phyloP scores from a whole-genome alignment of 2,888 invertebrate genomes.

The Hypena proboscidalis region DNA sequence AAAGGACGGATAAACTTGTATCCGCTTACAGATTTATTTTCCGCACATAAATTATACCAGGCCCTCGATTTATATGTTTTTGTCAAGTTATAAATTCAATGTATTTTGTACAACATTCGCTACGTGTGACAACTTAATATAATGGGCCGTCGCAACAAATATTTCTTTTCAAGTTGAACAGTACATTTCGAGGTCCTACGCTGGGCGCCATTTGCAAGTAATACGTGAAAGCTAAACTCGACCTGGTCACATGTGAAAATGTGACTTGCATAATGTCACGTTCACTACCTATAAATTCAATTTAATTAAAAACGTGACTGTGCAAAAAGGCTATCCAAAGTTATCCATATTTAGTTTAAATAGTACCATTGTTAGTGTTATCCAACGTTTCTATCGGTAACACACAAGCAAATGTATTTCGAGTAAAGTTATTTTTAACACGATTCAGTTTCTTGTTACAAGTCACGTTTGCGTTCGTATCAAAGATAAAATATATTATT shows the following conservation, averaged over 20 bases:
- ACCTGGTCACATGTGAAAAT: constrained; percentile 58
- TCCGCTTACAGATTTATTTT: constrained; percentile 73
- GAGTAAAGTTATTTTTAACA: constrained; percentile 14
- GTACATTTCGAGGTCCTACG: constrained; percentile 33
- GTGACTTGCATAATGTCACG: constrained; percentile 61
- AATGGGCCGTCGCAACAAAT: constrained; percentile 32
- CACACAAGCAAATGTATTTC: constrained; percentile 2
- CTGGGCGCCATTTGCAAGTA: constrained; percentile 55
- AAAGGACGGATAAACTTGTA: constrained; percentile 72
- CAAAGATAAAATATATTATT: constrained; percentile 37
- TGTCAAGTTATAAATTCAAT: constrained; percentile 44
- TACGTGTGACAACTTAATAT: constrained; percentile 24
- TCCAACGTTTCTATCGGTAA: constrained; percentile 18
- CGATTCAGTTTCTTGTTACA: constrained; percentile 22
- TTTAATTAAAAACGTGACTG: constrained; percentile 76
- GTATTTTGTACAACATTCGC: constrained; percentile 40
- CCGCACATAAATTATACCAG: constrained; percentile 61
- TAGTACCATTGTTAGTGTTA: constrained; percentile 23
- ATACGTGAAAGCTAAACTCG: constrained; percentile 52
- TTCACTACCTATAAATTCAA: constrained; percentile 58
- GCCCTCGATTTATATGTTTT: constrained; percentile 54
- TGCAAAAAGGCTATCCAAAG: constrained; percentile 46
- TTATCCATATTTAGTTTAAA: constrained; percentile 38
- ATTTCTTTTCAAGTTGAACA: constrained; percentile 27
- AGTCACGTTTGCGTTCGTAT: constrained; percentile 25